These are phyloP conservation scores for Zaprionus inermis DNA, from an alignment of 1,140 invertebrate genomes.

Conservation along the genomic window DNA sequence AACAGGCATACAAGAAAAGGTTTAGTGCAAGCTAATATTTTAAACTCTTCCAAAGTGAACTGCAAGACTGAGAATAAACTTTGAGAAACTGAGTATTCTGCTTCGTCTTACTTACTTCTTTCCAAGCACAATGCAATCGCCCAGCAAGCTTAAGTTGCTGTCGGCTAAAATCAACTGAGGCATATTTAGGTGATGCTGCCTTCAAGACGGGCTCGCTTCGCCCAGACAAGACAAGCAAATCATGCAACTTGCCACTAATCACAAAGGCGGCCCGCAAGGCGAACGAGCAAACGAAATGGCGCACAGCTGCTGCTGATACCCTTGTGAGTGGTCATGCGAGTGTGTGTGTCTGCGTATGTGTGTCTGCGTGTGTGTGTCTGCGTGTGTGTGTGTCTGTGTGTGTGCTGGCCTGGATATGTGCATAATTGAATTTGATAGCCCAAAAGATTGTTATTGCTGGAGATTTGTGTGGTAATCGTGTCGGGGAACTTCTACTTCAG, in stretches of 20 bases:
- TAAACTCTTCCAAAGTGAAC: too few species aligned
- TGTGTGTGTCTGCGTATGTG: neutral
- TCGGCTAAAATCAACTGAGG: slow-evolving; percentile 45
- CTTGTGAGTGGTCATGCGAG: neutral
- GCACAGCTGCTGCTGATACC: slow-evolving; percentile 5
- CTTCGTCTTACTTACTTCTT: too few species aligned
- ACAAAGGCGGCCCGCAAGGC: slow-evolving; percentile 60
- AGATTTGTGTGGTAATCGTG: slow-evolving; percentile 59
- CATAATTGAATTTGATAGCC: slow-evolving; percentile 79
- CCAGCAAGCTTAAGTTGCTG: slow-evolving; percentile 36
- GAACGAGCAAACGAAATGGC: slow-evolving; percentile 49
- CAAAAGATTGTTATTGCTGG: slow-evolving; percentile 67
- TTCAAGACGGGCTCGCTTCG: neutral
- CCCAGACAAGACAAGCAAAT: slow-evolving; percentile 45
- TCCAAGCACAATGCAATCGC: neutral
- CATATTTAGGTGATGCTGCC: slow-evolving; percentile 14
- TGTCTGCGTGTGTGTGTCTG: slow-evolving; percentile 2
- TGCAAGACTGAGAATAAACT: too few species aligned
- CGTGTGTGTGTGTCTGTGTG: neutral
- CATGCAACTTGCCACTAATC: slow-evolving; percentile 61
- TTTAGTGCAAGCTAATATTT: too few species aligned
- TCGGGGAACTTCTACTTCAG: slow-evolving; percentile 35
- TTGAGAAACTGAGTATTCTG: too few species aligned
- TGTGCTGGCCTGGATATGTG: slow-evolving; percentile 43
- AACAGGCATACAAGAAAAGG: too few species aligned